A percentile compares a stretch with the other conserved stretches of the same genome.
phyloP scores from a whole-genome alignment of 2,888 invertebrate species.

The Leptinotarsa haldemani region DNA sequence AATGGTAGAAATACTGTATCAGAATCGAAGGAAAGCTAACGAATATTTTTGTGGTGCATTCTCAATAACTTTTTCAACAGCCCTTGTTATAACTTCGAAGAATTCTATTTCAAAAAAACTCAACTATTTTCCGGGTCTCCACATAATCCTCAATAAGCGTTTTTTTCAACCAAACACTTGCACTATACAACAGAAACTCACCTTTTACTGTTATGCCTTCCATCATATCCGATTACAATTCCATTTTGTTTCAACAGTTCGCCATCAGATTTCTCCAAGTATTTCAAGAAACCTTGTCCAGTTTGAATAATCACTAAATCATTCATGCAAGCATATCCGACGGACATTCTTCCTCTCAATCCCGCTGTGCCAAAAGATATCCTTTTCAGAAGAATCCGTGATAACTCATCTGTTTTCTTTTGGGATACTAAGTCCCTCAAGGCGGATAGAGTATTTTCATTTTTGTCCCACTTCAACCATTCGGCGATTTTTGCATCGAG shows the following conservation, averaged over 20 bases:
- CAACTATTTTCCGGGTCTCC: too few relatives aligned
- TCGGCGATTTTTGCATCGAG: slow-evolving; percentile 76
- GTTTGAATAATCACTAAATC: slow-evolving; percentile 96
- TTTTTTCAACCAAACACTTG: too few relatives aligned
- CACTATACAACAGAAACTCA: slow-evolving; percentile 60
- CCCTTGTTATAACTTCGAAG: too few relatives aligned
- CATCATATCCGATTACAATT: slow-evolving; percentile 92
- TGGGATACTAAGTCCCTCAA: slow-evolving; percentile 71
- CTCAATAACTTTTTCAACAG: too few relatives aligned
- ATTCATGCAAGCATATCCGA: slow-evolving; percentile 95
- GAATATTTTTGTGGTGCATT: too few relatives aligned
- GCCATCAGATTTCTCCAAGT: slow-evolving; percentile 73
- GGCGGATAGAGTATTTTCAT: slow-evolving; percentile 74
- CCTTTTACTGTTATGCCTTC: slow-evolving; percentile 90
- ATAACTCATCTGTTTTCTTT: slow-evolving; percentile 71
- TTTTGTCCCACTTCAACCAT: slow-evolving; percentile 84
- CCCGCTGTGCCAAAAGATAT: slow-evolving; percentile 94
- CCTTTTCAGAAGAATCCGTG: slow-evolving; percentile 75
- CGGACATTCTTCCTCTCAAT: slow-evolving; percentile 90
- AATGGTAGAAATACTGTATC: too few relatives aligned
- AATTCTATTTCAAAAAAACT: too few relatives aligned
- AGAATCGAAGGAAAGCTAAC: too few relatives aligned
- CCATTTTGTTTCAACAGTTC: slow-evolving; percentile 74
- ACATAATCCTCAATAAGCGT: too few relatives aligned
- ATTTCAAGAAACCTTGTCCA: slow-evolving; percentile 87